These are phyloP conservation scores for Drosophila suzukii DNA, from an alignment of 1,140 invertebrate genomes.

Conservation along the genomic window DNA sequence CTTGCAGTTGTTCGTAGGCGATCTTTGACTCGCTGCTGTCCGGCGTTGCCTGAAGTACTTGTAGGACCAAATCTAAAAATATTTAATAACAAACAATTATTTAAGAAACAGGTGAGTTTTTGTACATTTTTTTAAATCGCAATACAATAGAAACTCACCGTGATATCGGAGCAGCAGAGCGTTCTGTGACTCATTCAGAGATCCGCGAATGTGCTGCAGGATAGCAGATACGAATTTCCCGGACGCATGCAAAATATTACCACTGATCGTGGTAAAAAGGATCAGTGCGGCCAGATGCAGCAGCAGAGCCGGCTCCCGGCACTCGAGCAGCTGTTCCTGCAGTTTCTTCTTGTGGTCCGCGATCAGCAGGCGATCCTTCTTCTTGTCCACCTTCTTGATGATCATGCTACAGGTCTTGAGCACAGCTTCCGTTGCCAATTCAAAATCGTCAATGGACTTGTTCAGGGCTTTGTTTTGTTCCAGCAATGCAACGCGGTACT, in stretches of 20 bases:
- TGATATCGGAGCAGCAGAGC: slow-evolving; percentile 89
- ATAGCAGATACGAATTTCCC: slow-evolving; percentile 95
- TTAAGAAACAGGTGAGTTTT: too few relatives aligned
- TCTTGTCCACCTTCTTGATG: slow-evolving; percentile 94
- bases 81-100: not conserved
- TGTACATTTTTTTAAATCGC: not conserved
- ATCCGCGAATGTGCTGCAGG: slow-evolving; percentile 89
- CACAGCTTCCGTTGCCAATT: slow-evolving; percentile 89
- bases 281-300: slow-evolving; percentile 92
- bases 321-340: slow-evolving; percentile 90
- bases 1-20: slow-evolving; percentile 80
- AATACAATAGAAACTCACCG: slow-evolving; percentile 86
- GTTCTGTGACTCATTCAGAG: slow-evolving; percentile 88
- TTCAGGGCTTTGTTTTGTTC: slow-evolving; percentile 88
- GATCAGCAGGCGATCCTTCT: slow-evolving; percentile 92
- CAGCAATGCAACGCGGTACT: slow-evolving; percentile 87
- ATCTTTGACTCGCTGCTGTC: slow-evolving; percentile 84
- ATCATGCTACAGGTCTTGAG: slow-evolving; percentile 92
- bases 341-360: slow-evolving; percentile 92
- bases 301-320: slow-evolving; percentile 92
- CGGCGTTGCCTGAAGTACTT: slow-evolving; percentile 85
- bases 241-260: slow-evolving; percentile 94
- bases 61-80: slow-evolving; percentile 87
- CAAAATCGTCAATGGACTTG: slow-evolving; percentile 91
- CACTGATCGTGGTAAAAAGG: slow-evolving; percentile 92